Base-by-base conservation (phyloP, 2,888 invertebrate genomes). In the Yponomeuta plumbellus region DNA sequence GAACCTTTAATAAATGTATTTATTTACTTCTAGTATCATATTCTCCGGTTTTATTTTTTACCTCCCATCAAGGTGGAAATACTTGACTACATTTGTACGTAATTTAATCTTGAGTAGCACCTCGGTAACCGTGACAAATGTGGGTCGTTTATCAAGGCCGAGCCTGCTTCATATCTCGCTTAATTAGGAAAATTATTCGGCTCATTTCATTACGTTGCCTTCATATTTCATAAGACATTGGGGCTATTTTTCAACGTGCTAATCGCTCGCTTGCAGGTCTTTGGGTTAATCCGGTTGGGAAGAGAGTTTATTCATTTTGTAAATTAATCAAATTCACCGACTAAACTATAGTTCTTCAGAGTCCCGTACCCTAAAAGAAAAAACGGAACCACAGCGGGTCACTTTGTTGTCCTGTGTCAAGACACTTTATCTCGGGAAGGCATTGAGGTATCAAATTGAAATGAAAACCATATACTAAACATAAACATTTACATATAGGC, bases 141-240 rank as follows among this genome's bases (percentile, higher is more conserved):
- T 52, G 23, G 56, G 39, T 65, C 61, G 66, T 67, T 67, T 67
- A 62, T 67, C 67, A 67, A 20, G 21, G 39, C 17, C 58, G 44
- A 34, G 58, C 68, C 62, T 34, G 59, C 44, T 39, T 65, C 67
- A 66, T 68, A 72, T 71, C 72, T 69, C 71, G 71, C 72, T 74
- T 76, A 76, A 76, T 76, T 76, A 73, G 72, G 74, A 69, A 70
- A 76, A 76, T 76, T 75, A 74, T 72, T 73, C 71, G 71, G 70
- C 39, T 52, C 65, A 52, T 39, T 65, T 65, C 65, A 65, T 65
- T 65, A 65, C 20, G 34, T 40, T 22, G n/a, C 56, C 39, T n/a
- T 65, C 65, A 65, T 65, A 65, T 58, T 65, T 65, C 40, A 65
- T 65, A 58, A 65, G 40, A 21, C 13, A 20, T 23, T 13, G 17